Evolutionary conservation across 2,797 vertebrate genomes (phyloP).

Genomic region (Antrozous pallidus): DNA sequence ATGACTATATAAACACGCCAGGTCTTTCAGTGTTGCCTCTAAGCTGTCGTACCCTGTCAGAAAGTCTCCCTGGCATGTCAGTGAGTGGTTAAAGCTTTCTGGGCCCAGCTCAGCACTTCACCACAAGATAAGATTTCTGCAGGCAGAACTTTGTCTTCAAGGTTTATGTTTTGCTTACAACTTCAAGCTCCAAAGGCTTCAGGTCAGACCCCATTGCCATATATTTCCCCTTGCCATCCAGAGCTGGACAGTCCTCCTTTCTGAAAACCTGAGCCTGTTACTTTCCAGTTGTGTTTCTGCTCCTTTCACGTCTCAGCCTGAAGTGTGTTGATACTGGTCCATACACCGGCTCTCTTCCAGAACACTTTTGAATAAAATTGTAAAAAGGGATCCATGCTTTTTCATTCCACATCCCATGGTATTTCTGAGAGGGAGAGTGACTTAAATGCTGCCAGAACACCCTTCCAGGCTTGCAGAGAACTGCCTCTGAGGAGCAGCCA

Average conservation of each 20-base stretch:
- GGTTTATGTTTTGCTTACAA: neutral
- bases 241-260: neutral
- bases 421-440: neutral
- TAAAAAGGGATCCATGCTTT: neutral
- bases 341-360: neutral
- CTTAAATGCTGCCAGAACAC: neutral
- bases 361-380: neutral
- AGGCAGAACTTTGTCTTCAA: neutral
- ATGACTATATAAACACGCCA: constrained; percentile 39
- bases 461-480: neutral
- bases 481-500: neutral
- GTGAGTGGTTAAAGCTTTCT: neutral
- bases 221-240: neutral
- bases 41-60: neutral
- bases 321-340: neutral
- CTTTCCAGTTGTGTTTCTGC: neutral
- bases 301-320: neutral
- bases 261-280: neutral
- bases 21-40: neutral
- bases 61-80: constrained; percentile 19
- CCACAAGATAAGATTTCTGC: constrained; percentile 22
- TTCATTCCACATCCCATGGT: neutral
- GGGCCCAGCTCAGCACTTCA: neutral
- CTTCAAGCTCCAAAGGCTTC: neutral
- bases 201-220: neutral